These are phyloP conservation scores for Euplexia lucipara DNA, from an alignment of 2,888 invertebrate genomes.

Conservation along the genomic window DNA sequence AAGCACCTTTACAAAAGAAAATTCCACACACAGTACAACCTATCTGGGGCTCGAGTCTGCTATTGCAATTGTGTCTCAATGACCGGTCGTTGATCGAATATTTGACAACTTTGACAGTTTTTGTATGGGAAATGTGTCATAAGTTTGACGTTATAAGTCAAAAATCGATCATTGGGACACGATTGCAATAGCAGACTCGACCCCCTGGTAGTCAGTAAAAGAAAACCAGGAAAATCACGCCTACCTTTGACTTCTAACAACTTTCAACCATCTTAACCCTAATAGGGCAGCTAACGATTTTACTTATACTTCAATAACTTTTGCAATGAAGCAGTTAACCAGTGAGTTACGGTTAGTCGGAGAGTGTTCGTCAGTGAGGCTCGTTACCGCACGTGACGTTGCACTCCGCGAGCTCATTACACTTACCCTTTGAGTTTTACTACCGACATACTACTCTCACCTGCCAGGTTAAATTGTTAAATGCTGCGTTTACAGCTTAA, in stretches of 20 bases:
- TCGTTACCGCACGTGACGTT: constrained; percentile 87
- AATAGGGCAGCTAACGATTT: constrained; percentile 54
- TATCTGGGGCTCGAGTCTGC: no score
- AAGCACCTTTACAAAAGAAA: no score
- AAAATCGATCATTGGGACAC: no score
- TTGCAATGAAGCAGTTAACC: constrained; percentile 59
- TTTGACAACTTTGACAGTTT: no score
- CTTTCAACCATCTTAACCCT: constrained; percentile 3
- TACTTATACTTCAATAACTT: constrained; percentile 50
- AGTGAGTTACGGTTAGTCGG: constrained; percentile 40
- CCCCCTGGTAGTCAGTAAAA: background rate
- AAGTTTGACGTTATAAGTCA: no score
- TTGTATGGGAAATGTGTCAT: no score
- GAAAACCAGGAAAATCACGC: constrained; percentile 20
- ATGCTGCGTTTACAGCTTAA: constrained; percentile 1
- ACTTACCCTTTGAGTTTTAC: constrained; percentile 70
- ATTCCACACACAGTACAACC: no score
- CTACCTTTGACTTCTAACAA: constrained; percentile 7
- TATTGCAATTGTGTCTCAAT: no score
- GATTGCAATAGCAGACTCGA: no score
- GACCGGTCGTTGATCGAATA: no score
- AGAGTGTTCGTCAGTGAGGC: constrained; percentile 54
- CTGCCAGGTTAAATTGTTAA: constrained; percentile 14
- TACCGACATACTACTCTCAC: constrained; percentile 54
- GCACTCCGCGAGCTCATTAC: constrained; percentile 82